phyloP scores from a whole-genome alignment of 2,113 vertebrate genomes.

The Cyphomyrus discorhynchus region DNA sequence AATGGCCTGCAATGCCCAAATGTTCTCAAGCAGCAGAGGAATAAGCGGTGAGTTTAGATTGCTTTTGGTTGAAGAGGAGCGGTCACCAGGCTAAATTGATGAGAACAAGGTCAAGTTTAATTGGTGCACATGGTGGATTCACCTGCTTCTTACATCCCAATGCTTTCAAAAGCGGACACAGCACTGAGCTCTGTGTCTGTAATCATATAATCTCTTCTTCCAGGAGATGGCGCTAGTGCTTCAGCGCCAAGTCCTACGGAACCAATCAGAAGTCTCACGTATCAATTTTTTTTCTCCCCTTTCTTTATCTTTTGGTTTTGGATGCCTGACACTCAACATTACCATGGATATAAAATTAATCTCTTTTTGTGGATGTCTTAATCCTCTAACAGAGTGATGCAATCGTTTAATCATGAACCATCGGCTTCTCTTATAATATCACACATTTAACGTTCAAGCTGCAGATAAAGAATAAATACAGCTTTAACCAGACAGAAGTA shows the following conservation, averaged over 20 bases:
- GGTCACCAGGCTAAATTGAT: not conserved
- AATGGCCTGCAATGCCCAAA: not conserved
- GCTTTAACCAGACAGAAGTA: conserved; percentile 54
- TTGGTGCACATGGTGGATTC: not conserved
- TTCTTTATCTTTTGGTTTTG: conserved; percentile 38
- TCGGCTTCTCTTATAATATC: conserved; percentile 44
- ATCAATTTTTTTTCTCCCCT: not conserved
- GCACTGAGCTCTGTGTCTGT: not conserved
- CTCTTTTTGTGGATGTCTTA: conserved; percentile 62
- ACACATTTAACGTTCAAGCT: conserved; percentile 56
- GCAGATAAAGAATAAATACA: conserved; percentile 60
- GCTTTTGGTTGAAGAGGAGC: not conserved
- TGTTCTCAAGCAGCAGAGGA: not conserved
- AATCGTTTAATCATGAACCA: conserved; percentile 66
- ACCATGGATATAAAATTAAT: conserved; percentile 65
- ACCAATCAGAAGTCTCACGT: not conserved
- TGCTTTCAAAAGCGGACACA: not conserved
- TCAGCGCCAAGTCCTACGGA: not conserved
- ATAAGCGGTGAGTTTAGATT: not conserved
- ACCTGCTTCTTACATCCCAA: not conserved
- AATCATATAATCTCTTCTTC: not conserved
- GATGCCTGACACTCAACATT: conserved; percentile 63
- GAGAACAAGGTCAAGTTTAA: not conserved
- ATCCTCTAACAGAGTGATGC: conserved; percentile 61
- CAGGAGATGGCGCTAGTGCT: conserved; percentile 55